Conservation (phyloP, 2,888 invertebrate species). For the Spialia ferax region DNA sequence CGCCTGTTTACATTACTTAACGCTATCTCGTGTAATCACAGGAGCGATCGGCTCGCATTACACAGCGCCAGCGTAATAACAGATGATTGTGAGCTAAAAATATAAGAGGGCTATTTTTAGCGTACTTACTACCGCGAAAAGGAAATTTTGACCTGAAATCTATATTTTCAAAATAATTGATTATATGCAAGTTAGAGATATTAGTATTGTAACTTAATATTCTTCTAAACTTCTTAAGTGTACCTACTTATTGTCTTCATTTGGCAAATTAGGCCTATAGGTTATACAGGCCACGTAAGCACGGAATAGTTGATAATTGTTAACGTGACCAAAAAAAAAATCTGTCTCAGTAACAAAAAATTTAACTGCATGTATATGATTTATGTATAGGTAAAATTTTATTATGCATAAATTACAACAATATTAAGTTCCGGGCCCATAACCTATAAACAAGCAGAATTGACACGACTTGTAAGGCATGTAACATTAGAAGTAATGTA, state of each 20-base stretch:
- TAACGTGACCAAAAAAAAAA: too few species aligned
- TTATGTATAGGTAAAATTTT: too few species aligned
- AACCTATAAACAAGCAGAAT: neutral
- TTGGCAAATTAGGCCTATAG: too few species aligned
- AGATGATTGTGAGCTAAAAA: neutral
- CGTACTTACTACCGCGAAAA: neutral
- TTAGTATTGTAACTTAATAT: neutral
- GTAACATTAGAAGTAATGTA: slow-evolving; percentile 26
- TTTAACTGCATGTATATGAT: too few species aligned
- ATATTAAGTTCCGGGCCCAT: neutral
- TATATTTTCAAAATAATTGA: too few species aligned
- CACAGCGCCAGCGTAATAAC: neutral
- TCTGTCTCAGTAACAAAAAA: too few species aligned
- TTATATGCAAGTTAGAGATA: too few species aligned
- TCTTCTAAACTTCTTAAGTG: neutral
- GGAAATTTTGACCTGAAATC: neutral
- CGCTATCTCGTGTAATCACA: slow-evolving; percentile 5
- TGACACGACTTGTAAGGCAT: neutral
- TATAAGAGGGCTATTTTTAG: neutral
- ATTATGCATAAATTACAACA: neutral
- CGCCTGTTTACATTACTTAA: neutral
- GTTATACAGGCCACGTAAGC: too few species aligned
- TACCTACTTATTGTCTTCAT: too few species aligned
- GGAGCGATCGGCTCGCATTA: neutral
- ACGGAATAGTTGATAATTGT: too few species aligned